Conservation (phyloP, 2,888 invertebrate species). For the Apotomis capreana region DNA sequence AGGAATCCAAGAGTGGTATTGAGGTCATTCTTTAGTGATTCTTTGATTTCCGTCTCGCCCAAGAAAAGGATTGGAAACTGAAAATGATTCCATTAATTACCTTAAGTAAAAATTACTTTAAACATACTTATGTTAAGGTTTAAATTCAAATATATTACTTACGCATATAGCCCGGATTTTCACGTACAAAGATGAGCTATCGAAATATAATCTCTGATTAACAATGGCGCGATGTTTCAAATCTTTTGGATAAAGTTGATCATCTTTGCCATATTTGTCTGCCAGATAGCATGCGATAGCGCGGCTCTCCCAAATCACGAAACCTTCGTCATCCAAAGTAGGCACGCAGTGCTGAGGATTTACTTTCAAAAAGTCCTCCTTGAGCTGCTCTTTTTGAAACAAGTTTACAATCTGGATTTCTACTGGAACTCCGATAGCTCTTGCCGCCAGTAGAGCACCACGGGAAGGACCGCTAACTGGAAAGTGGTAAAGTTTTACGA, state of each 20-base stretch:
- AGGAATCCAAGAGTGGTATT: constrained; percentile 84
- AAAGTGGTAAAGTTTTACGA: constrained; percentile 83
- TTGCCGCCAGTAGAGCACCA: constrained; percentile 83
- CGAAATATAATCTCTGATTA: constrained; percentile 85
- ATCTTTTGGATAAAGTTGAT: constrained; percentile 85
- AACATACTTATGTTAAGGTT: background rate
- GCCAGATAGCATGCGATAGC: constrained; percentile 86
- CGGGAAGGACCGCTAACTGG: constrained; percentile 85
- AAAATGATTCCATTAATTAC: constrained; percentile 47
- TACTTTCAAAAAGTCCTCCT: constrained; percentile 82
- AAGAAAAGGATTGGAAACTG: constrained; percentile 85
- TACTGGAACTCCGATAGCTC: constrained; percentile 80
- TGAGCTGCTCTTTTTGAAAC: constrained; percentile 83
- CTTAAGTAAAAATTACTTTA: too few relatives aligned
- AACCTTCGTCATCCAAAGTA: constrained; percentile 86
- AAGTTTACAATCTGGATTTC: constrained; percentile 80
- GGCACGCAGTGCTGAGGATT: constrained; percentile 88
- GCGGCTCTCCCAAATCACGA: constrained; percentile 86
- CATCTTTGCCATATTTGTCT: constrained; percentile 84
- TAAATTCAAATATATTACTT: constrained; percentile 53
- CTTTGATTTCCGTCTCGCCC: constrained; percentile 82
- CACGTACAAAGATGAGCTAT: constrained; percentile 84
- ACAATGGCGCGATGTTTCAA: constrained; percentile 81
- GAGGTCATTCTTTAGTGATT: constrained; percentile 79
- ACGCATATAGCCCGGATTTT: constrained; percentile 85